phyloP scores from a whole-genome alignment of 1,140 invertebrate species.

The Ips nitidus region DNA sequence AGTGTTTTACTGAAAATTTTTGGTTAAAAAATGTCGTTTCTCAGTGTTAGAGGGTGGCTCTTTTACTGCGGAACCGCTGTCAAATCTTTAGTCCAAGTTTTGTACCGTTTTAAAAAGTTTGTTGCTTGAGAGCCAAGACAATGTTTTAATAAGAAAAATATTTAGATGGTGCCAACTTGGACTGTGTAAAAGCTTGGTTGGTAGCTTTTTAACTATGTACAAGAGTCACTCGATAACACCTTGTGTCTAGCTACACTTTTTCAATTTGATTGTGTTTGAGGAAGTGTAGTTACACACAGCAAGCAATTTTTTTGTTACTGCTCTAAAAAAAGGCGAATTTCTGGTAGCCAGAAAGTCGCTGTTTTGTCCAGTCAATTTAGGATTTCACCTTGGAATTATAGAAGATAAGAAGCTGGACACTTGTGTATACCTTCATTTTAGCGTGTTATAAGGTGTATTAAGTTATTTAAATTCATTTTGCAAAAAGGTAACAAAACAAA shows the following conservation, averaged over 20 bases:
- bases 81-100: not conserved
- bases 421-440: no score
- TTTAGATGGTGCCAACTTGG: constrained; percentile 45
- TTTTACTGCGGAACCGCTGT: constrained; percentile 1
- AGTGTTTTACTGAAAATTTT: not conserved
- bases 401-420: no score
- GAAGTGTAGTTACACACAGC: constrained; percentile 2
- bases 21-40: not conserved
- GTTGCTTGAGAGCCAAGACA: constrained; percentile 32
- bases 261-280: constrained; percentile 11
- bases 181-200: constrained; percentile 33
- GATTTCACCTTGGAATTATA: no score
- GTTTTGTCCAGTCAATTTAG: no score
- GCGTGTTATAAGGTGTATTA: no score
- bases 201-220: constrained; percentile 27
- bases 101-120: constrained; percentile 18
- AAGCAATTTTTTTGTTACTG: no score
- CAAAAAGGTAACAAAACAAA: no score
- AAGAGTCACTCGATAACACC: constrained; percentile 32
- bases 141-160: constrained; percentile 32
- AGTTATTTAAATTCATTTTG: no score
- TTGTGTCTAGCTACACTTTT: not conserved
- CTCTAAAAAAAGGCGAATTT: no score
- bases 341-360: no score
- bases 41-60: constrained; percentile 6